Conservation (phyloP, 1,140 invertebrate genomes). For the Homalodisca vitripennis region DNA sequence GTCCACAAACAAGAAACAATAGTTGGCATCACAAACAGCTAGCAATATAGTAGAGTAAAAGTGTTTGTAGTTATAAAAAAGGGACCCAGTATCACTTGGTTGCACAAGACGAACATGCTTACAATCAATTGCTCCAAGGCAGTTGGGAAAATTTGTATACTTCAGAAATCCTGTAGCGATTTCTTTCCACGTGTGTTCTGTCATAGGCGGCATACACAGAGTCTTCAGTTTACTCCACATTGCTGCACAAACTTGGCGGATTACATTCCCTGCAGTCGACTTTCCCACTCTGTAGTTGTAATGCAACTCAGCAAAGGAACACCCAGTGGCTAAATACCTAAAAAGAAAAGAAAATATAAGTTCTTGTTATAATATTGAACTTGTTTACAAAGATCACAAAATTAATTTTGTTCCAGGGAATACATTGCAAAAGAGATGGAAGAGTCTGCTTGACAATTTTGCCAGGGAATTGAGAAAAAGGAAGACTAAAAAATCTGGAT, state of each 20-base stretch:
- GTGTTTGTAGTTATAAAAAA: slow-evolving; percentile 5
- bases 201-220: not conserved
- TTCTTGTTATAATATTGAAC: too few species aligned
- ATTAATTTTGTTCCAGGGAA: not conserved
- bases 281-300: slow-evolving; percentile 1
- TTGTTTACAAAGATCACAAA: too few species aligned
- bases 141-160: slow-evolving; percentile 6
- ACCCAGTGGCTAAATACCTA: slow-evolving; percentile 11
- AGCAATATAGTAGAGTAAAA: slow-evolving; percentile 4
- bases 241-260: not conserved
- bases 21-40: slow-evolving; percentile 21
- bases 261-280: not conserved
- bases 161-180: not conserved
- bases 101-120: not conserved
- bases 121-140: not conserved
- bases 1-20: slow-evolving; percentile 4
- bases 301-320: not conserved
- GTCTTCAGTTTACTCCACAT: not conserved
- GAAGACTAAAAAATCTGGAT: slow-evolving; percentile 1
- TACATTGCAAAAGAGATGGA: slow-evolving; percentile 1
- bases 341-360: too few species aligned
- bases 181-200: not conserved
- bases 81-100: not conserved
- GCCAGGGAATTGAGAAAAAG: not conserved
- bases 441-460: not conserved